Conservation (phyloP, 2,888 invertebrate species). For the Leucozona laternaria region DNA sequence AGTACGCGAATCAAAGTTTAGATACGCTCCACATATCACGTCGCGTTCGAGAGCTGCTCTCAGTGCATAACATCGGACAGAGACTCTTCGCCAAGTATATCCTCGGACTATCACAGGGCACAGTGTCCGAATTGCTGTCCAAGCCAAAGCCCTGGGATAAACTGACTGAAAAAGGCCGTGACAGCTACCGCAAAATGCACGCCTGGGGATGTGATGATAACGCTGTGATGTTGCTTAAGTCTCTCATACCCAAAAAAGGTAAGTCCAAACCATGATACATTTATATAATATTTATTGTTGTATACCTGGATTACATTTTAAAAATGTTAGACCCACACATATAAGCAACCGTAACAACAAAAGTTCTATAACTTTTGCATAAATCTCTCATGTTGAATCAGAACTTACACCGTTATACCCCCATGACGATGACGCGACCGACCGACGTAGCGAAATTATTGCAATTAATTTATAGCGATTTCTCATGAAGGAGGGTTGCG, state of each 20-base stretch:
- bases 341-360: conserved; percentile 7
- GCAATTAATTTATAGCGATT: conserved; percentile 82
- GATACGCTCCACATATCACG: conserved; percentile 98
- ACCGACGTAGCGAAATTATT: conserved; percentile 73
- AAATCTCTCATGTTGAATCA: conserved; percentile 66
- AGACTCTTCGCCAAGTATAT: conserved; percentile 99
- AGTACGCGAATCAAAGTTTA: conserved; percentile 95
- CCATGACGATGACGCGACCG: conserved; percentile 39
- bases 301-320: conserved; percentile 26
- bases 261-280: conserved; percentile 82
- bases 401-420: conserved; percentile 35
- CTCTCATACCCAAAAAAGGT: conserved; percentile 99
- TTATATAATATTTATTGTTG: conserved; percentile 1
- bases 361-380: conserved; percentile 39
- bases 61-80: conserved; percentile 99
- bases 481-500: conserved; percentile 79
- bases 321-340: conserved; percentile 17
- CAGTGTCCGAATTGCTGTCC: conserved; percentile 98
- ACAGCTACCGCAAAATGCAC: conserved; percentile 99
- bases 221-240: conserved; percentile 98
- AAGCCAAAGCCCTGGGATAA: conserved; percentile 99
- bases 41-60: conserved; percentile 95
- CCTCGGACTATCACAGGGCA: conserved; percentile 97
- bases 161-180: conserved; percentile 99
- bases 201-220: conserved; percentile 99